phyloP scores from a whole-genome alignment of 1,140 invertebrate species.

The Pseudomyrmex concolor region DNA sequence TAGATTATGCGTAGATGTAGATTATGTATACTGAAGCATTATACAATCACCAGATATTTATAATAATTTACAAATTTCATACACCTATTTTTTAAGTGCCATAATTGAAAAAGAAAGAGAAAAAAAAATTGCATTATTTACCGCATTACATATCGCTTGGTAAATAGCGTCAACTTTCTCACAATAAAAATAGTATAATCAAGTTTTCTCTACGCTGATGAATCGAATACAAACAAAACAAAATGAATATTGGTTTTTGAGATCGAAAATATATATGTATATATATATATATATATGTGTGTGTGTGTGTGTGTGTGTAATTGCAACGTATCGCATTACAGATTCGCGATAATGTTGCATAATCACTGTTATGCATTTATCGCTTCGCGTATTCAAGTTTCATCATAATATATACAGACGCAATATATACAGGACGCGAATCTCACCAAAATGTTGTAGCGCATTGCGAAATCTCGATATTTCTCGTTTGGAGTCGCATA shows the following conservation, averaged over 20 bases:
- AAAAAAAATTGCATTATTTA: too few relatives aligned
- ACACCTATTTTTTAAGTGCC: neutral
- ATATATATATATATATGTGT: neutral
- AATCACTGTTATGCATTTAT: slow-evolving; percentile 2
- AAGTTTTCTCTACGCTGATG: neutral
- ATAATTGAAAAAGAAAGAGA: neutral
- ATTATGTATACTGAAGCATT: too few relatives aligned
- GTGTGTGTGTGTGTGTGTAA: neutral
- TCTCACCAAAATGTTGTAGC: neutral
- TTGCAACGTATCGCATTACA: slow-evolving; percentile 3
- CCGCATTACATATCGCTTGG: neutral
- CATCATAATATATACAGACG: slow-evolving; percentile 1
- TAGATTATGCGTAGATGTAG: too few relatives aligned
- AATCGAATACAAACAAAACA: neutral
- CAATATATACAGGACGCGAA: neutral
- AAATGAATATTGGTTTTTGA: neutral
- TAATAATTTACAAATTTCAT: too few relatives aligned
- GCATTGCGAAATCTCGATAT: slow-evolving; percentile 39
- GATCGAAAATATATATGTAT: too few relatives aligned
- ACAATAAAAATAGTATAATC: neutral
- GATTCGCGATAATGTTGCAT: neutral
- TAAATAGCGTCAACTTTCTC: neutral
- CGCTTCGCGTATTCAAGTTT: slow-evolving; percentile 37
- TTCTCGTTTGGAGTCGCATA: slow-evolving; percentile 51
- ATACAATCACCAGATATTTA: too few relatives aligned